Conservation (phyloP, 2,888 invertebrate species). For the Xanthia togata region DNA sequence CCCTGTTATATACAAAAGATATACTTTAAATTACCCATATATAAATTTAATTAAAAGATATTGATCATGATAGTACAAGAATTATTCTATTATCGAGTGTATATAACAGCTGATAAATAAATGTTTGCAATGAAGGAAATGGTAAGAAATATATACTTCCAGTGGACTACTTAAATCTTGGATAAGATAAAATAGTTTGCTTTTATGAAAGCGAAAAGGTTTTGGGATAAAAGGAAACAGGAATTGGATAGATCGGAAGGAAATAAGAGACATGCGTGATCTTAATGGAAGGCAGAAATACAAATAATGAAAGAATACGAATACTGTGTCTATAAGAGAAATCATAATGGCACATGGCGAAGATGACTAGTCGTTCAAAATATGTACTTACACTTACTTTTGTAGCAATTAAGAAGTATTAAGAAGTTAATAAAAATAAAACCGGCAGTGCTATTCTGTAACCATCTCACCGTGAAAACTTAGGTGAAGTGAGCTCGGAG, state of each 20-base stretch:
- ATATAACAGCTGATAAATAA: neutral
- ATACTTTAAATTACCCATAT: neutral
- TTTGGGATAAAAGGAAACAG: constrained; percentile 15
- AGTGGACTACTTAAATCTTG: neutral
- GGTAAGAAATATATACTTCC: neutral
- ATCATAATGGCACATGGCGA: neutral
- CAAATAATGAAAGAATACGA: constrained; percentile 7
- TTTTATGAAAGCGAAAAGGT: constrained; percentile 11
- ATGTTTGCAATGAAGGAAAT: neutral
- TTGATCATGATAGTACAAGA: neutral
- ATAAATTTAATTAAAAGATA: neutral
- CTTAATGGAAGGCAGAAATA: constrained; percentile 11
- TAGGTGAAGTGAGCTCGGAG: no score
- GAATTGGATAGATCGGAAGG: constrained; percentile 26
- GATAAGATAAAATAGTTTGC: constrained; percentile 21
- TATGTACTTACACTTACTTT: neutral
- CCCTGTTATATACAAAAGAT: neutral
- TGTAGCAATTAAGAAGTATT: neutral
- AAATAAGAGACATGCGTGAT: constrained; percentile 2
- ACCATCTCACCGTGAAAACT: no score
- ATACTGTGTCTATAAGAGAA: neutral
- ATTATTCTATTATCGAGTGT: neutral
- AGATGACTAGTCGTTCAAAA: neutral
- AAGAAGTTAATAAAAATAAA: neutral
- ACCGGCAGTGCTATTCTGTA: no score